Base-by-base conservation (phyloP, 2,113 vertebrate genomes). In the Lasiurus cinereus region DNA sequence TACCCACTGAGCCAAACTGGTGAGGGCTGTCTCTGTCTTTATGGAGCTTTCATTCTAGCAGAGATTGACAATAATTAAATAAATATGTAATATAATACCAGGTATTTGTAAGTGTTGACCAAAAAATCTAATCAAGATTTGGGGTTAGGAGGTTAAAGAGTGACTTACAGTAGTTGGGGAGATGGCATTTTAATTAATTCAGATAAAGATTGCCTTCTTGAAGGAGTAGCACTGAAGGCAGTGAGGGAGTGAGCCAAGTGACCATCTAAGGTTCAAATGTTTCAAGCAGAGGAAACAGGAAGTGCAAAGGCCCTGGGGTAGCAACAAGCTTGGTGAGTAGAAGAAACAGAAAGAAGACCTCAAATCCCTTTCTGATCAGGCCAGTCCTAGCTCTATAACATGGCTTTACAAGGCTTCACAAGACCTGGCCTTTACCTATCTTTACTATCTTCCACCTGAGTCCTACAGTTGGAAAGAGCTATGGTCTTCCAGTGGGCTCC, bases 21-120 rank as follows among this genome's bases (percentile, higher is more conserved):
- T 56, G 19, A 21, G 54, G 54, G 54, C 54, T 31, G 54, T 15
- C 29, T n/a, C 43, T 89, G 62, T 74, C 72, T 88, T 90, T 33
- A 66, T 22, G 78, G 67, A 19, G 36, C 13, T 80, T 80, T 36
- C 8, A 21, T 69, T 93, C n/a, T 62, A 79, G 14, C 43, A 46
- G 36, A 15, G 36, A 91, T 6, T 69, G 62, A 78, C 2, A 69
- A 59, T 33, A 59, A 67, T 66, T 43, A 83, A 74, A 83, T 73
- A 94, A 64, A 33, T n/a, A 70, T 52, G n/a, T 11, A 88, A 59
- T 67, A 36, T 22, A 83, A 39, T 56, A 77, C 82, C 39, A 95
- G 27, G 13, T 33, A 54, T 19, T 92, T 70, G 8, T 80, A 67
- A 80, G 56, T 24, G 16, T 29, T 14, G 62, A 72, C 43, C 46